phyloP scores from a whole-genome alignment of 35 echinoderm and acorn worm genomes.

The Strongylocentrotus purpuratus region DNA sequence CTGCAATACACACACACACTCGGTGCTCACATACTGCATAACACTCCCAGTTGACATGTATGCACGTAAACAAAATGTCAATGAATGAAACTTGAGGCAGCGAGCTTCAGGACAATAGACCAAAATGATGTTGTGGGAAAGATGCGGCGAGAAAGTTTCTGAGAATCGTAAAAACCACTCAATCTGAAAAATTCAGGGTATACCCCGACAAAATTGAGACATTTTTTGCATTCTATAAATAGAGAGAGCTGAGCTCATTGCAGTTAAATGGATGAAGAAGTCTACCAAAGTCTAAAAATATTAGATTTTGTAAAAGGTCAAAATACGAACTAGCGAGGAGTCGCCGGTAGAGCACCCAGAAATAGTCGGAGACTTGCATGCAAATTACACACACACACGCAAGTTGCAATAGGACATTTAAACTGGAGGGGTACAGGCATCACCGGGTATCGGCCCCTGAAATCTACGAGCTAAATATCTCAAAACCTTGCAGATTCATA shows the following conservation, averaged over 20 bases:
- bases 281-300: background rate
- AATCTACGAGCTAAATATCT: constrained; percentile 35
- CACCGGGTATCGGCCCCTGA: constrained; percentile 19
- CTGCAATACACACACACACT: background rate
- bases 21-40: background rate
- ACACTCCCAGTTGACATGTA: background rate
- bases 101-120: constrained; percentile 18
- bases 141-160: constrained; percentile 24
- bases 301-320: constrained; percentile 14
- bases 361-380: constrained; percentile 34
- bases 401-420: constrained; percentile 52
- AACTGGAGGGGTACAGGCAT: constrained; percentile 40
- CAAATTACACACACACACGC: constrained; percentile 47
- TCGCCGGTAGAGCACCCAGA: constrained; percentile 26
- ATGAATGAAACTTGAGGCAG: constrained; percentile 29
- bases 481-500: constrained; percentile 42
- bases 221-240: background rate
- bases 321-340: constrained; percentile 27
- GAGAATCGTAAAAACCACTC: background rate
- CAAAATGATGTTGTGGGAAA: constrained; percentile 33
- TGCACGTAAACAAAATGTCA: constrained; percentile 38
- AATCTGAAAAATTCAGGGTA: background rate
- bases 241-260: background rate
- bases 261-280: background rate
- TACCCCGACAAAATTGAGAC: background rate